Evolutionary conservation across 2,888 invertebrate genomes (phyloP), one percentile per base, ranked within the genome.

Genomic region (Rotaria sp.): DNA sequence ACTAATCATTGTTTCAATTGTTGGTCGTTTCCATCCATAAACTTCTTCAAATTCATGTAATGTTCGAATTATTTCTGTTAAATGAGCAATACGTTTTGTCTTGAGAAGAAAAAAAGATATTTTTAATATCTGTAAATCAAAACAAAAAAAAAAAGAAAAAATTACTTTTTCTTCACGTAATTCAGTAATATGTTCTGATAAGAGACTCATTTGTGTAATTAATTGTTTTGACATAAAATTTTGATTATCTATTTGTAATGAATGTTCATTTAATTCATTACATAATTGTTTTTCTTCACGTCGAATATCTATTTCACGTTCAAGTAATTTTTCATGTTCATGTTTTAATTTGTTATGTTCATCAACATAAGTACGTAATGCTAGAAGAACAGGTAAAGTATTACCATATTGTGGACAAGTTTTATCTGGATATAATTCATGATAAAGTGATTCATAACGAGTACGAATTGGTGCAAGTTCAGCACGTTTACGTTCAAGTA

Each of bases 381-480:
- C 75, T 2, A 26, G 41, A 26, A 75, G 45, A 45, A 75, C 41
- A 75, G 75, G 75, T 75, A 75, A 26, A 13, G 75, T 24, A 45
- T 45, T 45, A 26, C 13, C 75, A 75, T 75, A 75, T 45, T 38
- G 38, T 26, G 75, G 75, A 75, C 75, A 75, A 13, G 24, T 45
- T 75, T 75, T 75, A 75, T 75, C 75, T 0, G 75, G 75, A 75
- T 75, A 15, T 45, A 75, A 75, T 75, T 75, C 75, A 41, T 75
- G 38, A 38, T 45, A 75, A 24, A 75, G 45, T 45, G 38, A 10
- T 41, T 75, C 45, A 75, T 75, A 45, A 11, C 45, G 38, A 26
- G 4, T 26, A 41, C 45, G 38, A 45, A 75, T 75, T 24, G 75
- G 41, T 24, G 38, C 45, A 24, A 75, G 5, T 75, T 75, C 75